Conservation (phyloP, 2,888 invertebrate species). For the Cremastinae sp. region DNA sequence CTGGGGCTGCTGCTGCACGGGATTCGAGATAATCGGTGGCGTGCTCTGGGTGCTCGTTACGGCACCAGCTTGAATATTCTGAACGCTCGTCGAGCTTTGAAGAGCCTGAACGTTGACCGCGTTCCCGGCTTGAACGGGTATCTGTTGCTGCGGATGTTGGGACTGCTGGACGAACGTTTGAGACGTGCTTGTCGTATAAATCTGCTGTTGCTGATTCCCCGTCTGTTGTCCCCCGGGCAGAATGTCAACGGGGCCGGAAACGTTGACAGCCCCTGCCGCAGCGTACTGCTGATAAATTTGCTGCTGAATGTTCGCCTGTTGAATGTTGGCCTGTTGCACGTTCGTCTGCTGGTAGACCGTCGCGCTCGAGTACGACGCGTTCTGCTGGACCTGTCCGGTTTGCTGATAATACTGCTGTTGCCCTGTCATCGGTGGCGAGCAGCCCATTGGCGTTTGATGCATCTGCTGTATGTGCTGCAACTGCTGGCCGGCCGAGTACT, state of each 20-base stretch:
- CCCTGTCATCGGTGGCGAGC: slow-evolving; percentile 69
- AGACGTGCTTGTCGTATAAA: slow-evolving; percentile 63
- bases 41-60: slow-evolving; percentile 49
- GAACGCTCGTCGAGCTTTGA: slow-evolving; percentile 67
- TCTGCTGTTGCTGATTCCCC: slow-evolving; percentile 43
- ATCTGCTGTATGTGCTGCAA: slow-evolving; percentile 76
- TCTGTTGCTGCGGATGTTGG: slow-evolving; percentile 66
- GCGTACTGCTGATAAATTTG: slow-evolving; percentile 60
- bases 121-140: slow-evolving; percentile 64
- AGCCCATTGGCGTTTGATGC: slow-evolving; percentile 72
- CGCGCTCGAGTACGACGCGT: slow-evolving; percentile 38
- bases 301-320: slow-evolving; percentile 53
- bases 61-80: slow-evolving; percentile 64
- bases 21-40: slow-evolving; percentile 31
- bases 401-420: slow-evolving; percentile 63
- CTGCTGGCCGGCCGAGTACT: slow-evolving; percentile 69
- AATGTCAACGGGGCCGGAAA: slow-evolving; percentile 43
- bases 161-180: slow-evolving; percentile 64
- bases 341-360: slow-evolving; percentile 58
- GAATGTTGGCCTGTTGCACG: slow-evolving; percentile 33
- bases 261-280: slow-evolving; percentile 7
- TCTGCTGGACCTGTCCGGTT: slow-evolving; percentile 37
- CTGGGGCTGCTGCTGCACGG: slow-evolving; percentile 41
- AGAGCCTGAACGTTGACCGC: slow-evolving; percentile 69
- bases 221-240: slow-evolving; percentile 41